phyloP scores from a whole-genome alignment of 2,113 vertebrate species.

The Perca flavescens region DNA sequence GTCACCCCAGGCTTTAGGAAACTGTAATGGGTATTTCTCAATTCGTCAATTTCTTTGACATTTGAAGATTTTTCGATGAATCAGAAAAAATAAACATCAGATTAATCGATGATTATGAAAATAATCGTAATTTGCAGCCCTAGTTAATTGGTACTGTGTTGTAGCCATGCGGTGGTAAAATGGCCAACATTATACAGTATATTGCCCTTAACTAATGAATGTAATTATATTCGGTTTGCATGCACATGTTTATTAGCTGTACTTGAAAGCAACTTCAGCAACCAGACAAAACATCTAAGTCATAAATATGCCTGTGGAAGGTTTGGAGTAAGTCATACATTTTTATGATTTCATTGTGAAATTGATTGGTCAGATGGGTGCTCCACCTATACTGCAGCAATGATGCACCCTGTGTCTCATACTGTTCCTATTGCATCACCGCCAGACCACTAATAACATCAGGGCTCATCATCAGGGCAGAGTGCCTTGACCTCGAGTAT shows the following conservation, averaged over 20 bases:
- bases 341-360: background rate
- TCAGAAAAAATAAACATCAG: background rate
- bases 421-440: background rate
- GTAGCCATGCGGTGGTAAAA: background rate
- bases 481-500: background rate
- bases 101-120: background rate
- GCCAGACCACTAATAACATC: background rate
- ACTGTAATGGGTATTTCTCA: background rate
- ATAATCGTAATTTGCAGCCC: too few species aligned
- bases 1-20: background rate
- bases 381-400: slow-evolving; percentile 19
- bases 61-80: background rate
- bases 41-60: background rate
- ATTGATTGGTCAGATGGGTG: slow-evolving; percentile 1
- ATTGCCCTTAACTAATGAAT: background rate
- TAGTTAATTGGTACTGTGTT: background rate
- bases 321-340: background rate
- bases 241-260: background rate
- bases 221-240: background rate
- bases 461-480: background rate
- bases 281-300: background rate
- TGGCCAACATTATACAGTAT: background rate
- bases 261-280: background rate
- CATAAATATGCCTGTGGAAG: too few species aligned
- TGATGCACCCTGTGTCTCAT: background rate